These are phyloP conservation scores for Caenorhabditis uteleia DNA, from an alignment of 2,888 invertebrate species.

Conservation along the genomic window DNA sequence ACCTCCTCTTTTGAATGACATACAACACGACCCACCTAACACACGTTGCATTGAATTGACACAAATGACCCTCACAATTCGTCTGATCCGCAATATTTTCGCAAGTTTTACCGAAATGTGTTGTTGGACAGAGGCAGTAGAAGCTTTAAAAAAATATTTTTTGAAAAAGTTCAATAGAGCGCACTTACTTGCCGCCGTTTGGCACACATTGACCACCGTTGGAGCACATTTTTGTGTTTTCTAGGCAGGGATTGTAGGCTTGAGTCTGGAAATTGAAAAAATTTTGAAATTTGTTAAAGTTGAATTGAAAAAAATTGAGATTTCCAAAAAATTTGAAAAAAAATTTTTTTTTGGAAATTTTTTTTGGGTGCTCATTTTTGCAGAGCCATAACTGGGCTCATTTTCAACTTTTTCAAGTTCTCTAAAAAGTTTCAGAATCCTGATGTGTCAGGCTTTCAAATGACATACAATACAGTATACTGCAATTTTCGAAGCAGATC, in stretches of 20 bases:
- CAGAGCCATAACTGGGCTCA: too few relatives aligned
- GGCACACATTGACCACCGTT: slow-evolving; percentile 34
- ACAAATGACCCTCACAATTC: slow-evolving; percentile 30
- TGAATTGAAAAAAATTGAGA: too few relatives aligned
- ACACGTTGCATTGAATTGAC: slow-evolving; percentile 42
- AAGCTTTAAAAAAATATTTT: slow-evolving; percentile 27
- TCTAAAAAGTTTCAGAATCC: too few relatives aligned
- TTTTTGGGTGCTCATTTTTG: too few relatives aligned
- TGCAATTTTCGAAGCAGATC: too few relatives aligned
- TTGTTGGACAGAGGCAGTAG: slow-evolving; percentile 40
- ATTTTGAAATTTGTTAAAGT: too few relatives aligned
- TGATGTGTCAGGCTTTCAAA: too few relatives aligned
- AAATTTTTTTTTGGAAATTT: too few relatives aligned
- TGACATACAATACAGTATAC: too few relatives aligned
- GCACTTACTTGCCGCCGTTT: slow-evolving; percentile 33
- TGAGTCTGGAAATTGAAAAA: slow-evolving; percentile 16
- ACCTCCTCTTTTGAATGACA: too few relatives aligned
- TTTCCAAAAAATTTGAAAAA: too few relatives aligned
- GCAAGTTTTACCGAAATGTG: slow-evolving; percentile 48
- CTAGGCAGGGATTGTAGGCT: slow-evolving; percentile 43
- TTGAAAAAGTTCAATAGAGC: slow-evolving; percentile 2
- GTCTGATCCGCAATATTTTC: slow-evolving; percentile 43
- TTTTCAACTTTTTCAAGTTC: too few relatives aligned
- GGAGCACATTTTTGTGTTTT: slow-evolving; percentile 34
- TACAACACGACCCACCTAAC: slow-evolving; percentile 40